Evolutionary conservation across 1,140 invertebrate species (phyloP), one percentile per base, ranked within the genome.

Genomic region (Drosophila varians): DNA sequence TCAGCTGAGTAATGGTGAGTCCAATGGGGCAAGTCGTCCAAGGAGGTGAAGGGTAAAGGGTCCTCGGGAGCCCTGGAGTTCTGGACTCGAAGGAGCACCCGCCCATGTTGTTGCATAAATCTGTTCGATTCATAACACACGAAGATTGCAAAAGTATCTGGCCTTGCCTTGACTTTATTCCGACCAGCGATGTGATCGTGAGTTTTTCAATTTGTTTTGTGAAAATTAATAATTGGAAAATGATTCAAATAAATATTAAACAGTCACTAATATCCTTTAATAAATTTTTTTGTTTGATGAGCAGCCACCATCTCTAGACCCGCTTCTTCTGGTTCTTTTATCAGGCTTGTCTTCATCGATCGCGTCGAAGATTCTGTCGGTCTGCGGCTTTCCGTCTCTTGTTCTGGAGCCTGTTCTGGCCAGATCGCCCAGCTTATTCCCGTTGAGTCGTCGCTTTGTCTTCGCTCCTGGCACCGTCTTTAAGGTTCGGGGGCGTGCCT

Each of bases 121-220:
- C 78, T 66, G 52, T 62, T 74, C 61, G 79, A 84, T 84, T 86
- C 79, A 84, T 84, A 84, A 84, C 55, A 68, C 61, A 68, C 61
- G 70, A 75, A 71, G 74, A 84, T 79, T 54, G 80, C 71, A 53
- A 56, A 74, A 26, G 53, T 25, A 26, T 25, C 58, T 68, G 68
- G 70, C 58, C 43, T 66, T 68, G 60, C 43, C 57, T 40, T 34
- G 42, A 57, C 34, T 62, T 58, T 51, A 26, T 62, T 46, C 26
- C 46, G 19, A 23, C 16, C 21, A 23, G 60, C 12, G 66, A 70
- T 56, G 66, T 3, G 5, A 57, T 42, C 60, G 46, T 65, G 62
- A 60, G 21, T 21, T 21, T 21, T 31, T 31, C n/a, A n/a, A 31
- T 31, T 31, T 31, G 9, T 1, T n/a, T n/a, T n/a, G n/a, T n/a